A percentile compares a stretch with the other conserved stretches of the same genome.
Evolutionary conservation across 2,888 invertebrate species (phyloP).

Genomic region (Labia minor): DNA sequence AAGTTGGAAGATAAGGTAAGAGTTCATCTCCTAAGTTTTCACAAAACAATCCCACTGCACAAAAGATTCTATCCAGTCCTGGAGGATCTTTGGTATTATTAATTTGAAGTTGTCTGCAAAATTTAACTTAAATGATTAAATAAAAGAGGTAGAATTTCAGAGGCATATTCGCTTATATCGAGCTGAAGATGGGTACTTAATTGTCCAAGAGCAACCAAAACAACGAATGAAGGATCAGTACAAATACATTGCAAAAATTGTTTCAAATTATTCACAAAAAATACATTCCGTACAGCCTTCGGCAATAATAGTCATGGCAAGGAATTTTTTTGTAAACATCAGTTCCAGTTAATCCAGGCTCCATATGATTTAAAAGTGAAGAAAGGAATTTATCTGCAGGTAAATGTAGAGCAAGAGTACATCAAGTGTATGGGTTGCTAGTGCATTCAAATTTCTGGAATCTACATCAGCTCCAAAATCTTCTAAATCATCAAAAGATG

Average conservation of each 20-base stretch:
- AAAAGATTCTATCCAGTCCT: too few species aligned
- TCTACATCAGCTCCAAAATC: slow-evolving; percentile 53
- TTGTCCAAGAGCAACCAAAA: slow-evolving; percentile 69
- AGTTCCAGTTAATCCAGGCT: slow-evolving; percentile 13
- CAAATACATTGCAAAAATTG: too few species aligned
- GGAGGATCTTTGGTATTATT: slow-evolving; percentile 47
- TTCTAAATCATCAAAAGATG: slow-evolving; percentile 50
- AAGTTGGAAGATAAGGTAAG: too few species aligned
- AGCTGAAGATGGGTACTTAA: slow-evolving; percentile 72
- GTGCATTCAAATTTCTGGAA: slow-evolving; percentile 50
- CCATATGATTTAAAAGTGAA: slow-evolving; percentile 51
- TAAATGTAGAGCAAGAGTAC: slow-evolving; percentile 58
- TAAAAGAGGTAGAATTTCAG: slow-evolving; percentile 55
- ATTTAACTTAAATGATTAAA: slow-evolving; percentile 57
- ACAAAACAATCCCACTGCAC: too few species aligned
- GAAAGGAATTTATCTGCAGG: slow-evolving; percentile 67
- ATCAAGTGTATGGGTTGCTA: slow-evolving; percentile 64
- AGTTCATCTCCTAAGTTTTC: too few species aligned
- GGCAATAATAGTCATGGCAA: slow-evolving; percentile 61
- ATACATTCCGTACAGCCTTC: too few species aligned
- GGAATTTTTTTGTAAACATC: slow-evolving; percentile 49
- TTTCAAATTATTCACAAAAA: too few species aligned
- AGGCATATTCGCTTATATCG: slow-evolving; percentile 60
- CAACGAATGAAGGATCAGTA: too few species aligned
- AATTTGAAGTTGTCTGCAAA: slow-evolving; percentile 44